Conservation (phyloP, 1,140 invertebrate genomes). For the Drosophila azteca region DNA sequence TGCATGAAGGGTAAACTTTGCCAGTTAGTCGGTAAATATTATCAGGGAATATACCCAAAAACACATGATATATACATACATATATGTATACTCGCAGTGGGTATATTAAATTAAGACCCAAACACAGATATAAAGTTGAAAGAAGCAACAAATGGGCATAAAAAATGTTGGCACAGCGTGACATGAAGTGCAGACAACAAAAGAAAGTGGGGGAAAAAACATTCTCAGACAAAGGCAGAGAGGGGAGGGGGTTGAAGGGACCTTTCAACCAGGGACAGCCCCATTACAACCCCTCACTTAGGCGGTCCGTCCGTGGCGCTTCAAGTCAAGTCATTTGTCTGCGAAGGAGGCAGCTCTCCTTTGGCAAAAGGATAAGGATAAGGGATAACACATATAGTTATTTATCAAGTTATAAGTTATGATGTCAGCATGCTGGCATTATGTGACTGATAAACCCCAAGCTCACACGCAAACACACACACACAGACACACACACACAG, state of each 20-base stretch:
- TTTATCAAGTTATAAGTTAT: conserved; percentile 82
- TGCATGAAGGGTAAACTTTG: conserved; percentile 1
- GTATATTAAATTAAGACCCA: conserved; percentile 13
- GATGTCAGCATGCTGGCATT: conserved; percentile 77
- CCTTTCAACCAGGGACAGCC: no score
- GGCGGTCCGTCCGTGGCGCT: conserved; percentile 11
- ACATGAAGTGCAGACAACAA: conserved; percentile 20
- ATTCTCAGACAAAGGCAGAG: conserved; percentile 32
- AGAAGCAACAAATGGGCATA: conserved; percentile 7
- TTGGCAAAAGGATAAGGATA: conserved; percentile 47
- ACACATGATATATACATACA: not conserved
- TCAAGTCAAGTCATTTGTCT: conserved; percentile 78
- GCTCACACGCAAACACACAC: conserved; percentile 37
- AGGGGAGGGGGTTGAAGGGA: conserved; percentile 6
- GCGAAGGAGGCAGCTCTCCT: conserved; percentile 11
- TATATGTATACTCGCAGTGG: not conserved
- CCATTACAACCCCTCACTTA: not conserved
- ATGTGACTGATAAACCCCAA: conserved; percentile 75
- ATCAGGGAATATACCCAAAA: not conserved
- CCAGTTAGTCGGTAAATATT: conserved; percentile 5
- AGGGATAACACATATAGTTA: conserved; percentile 68
- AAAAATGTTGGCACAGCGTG: conserved; percentile 22
- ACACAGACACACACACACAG: conserved; percentile 12
- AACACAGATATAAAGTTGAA: conserved; percentile 3
- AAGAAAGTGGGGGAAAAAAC: conserved; percentile 25